These are phyloP conservation scores for Echeneis naucrates DNA, from an alignment of 2,797 vertebrate genomes.

Conservation along the genomic window DNA sequence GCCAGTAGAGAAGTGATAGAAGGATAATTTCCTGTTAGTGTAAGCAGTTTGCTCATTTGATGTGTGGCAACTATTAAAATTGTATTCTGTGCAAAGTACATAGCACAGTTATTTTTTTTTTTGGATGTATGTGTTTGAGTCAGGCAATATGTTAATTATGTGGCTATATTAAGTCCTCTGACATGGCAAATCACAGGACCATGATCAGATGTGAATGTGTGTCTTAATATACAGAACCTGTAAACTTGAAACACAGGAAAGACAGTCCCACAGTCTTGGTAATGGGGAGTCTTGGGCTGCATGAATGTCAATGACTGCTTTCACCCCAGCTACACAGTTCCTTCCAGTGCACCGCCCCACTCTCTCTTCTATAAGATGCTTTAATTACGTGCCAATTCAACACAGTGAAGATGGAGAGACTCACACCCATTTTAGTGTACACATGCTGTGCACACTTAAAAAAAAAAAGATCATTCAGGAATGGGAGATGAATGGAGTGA, in stretches of 20 bases:
- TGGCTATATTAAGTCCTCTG: constrained; percentile 3
- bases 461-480: constrained; percentile 63
- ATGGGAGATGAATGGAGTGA: constrained; percentile 26
- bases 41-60: neutral
- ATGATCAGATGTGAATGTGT: constrained; percentile 7
- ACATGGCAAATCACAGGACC: neutral
- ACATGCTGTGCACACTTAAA: constrained; percentile 35
- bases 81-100: neutral
- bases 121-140: neutral
- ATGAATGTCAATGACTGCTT: constrained; percentile 73
- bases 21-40: neutral
- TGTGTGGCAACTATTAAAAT: neutral
- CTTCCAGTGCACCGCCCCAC: neutral
- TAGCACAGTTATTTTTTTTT: neutral
- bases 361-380: constrained; percentile 52
- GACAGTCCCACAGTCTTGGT: constrained; percentile 23
- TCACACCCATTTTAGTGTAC: constrained; percentile 49
- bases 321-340: constrained; percentile 32
- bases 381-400: constrained; percentile 80
- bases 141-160: neutral
- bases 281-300: constrained; percentile 37
- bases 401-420: constrained; percentile 59
- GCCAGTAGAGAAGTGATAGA: neutral
- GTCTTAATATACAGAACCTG: neutral
- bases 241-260: constrained; percentile 12